A percentile compares a stretch with the other conserved stretches of the same genome.
Conservation (phyloP, 2,797 vertebrate genomes). For the Coracias cyanogaster region DNA sequence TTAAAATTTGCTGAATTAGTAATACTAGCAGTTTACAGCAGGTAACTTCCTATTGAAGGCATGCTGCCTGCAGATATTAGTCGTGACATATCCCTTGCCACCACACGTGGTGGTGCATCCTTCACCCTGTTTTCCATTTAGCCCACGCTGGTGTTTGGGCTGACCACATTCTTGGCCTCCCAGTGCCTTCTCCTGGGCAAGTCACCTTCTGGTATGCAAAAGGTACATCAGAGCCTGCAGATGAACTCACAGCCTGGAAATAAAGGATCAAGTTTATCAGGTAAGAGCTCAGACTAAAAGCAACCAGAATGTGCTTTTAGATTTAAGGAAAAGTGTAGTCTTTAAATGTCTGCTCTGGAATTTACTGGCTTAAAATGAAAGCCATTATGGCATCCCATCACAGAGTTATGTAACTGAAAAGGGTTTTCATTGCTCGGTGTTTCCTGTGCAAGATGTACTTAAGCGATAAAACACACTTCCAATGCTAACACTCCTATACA, state of each 20-base stretch:
- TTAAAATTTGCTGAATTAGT: not conserved
- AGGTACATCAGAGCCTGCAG: not conserved
- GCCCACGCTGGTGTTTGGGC: too few species aligned
- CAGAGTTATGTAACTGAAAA: slow-evolving; percentile 46
- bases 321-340: slow-evolving; percentile 42
- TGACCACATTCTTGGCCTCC: not conserved
- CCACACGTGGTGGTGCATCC: accelerated
- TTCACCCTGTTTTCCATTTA: not conserved
- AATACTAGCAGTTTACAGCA: not conserved
- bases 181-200: not conserved
- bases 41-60: too few species aligned
- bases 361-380: slow-evolving; percentile 66
- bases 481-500: not conserved
- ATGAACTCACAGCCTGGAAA: not conserved
- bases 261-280: slow-evolving; percentile 4
- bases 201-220: accelerated
- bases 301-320: slow-evolving; percentile 35
- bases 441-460: slow-evolving; percentile 47
- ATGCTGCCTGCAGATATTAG: not conserved
- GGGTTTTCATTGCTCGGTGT: slow-evolving; percentile 50
- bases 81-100: not conserved
- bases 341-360: slow-evolving; percentile 56
- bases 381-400: slow-evolving; percentile 18
- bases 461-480: slow-evolving; percentile 59
- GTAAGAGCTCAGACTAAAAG: slow-evolving; percentile 23